Evolutionary conservation across 30 jellyfish, hydroid and myxozoan genomes (phyloP), one percentile per base, ranked within the genome.

Genomic region (Chironex yamaguchii): DNA sequence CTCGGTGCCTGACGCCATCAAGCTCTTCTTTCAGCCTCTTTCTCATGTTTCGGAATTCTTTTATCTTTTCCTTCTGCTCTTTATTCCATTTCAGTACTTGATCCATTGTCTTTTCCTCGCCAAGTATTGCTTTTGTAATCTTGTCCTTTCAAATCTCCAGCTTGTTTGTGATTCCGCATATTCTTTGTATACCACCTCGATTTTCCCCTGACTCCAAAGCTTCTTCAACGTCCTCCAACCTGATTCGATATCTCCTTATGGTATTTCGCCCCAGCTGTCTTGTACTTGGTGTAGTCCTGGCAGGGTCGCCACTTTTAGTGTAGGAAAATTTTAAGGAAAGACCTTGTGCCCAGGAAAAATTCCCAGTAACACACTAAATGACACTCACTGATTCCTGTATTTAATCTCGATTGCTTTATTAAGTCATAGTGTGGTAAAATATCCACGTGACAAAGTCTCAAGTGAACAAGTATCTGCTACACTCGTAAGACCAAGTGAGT

Each of bases 281-380:
- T 42, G 13, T 42, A 24, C 20, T 31, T 68, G 74, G 22, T 27
- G 82, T 68, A 13, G 82, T 68, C 82, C 82, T 68, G 82, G 62
- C 82, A 68, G 82, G 74, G 74, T 68, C 82, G 74, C 82, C 82
- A 68, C 82, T 68, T 68, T 68, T 68, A 68, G 62, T 68, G 82
- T 68, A 62, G 82, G 82, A 51, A 29, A 68, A 9, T 24, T 68
- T 62, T 3, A 17, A 28, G 42, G 42, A 24, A 4, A 14, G 62
- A 32, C 62, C 1, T 48, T 13, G 69, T 13, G 62, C 62, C 82
- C 34, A 31, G 12, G 34, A 62, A 68, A 68, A 68, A 68, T 62
- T 68, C 82, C 62, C 82, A 1, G 82, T 23, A 26, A n/a, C 74
- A 33, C 62, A 6, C 9, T 6, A 42, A 42, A 42, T 6, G 13